These are phyloP conservation scores for Rotaria magnacalcarata DNA, from an alignment of 2,888 invertebrate genomes.

Conservation along the genomic window DNA sequence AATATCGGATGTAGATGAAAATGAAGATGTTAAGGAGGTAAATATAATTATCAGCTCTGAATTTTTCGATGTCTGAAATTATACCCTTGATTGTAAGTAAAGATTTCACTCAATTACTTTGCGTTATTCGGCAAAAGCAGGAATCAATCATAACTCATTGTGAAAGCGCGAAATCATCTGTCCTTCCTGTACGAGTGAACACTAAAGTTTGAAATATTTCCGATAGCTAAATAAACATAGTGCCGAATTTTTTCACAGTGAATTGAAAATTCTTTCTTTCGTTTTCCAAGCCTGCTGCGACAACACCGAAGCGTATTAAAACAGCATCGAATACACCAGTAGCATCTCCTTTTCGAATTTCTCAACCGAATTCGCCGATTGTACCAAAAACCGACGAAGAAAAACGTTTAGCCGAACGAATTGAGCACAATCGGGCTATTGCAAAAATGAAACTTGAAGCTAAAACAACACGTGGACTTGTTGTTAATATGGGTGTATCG, in stretches of 20 bases:
- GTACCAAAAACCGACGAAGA: neutral
- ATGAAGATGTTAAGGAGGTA: neutral
- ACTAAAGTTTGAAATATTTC: no score
- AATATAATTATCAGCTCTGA: neutral
- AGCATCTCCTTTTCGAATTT: neutral
- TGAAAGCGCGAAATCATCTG: no score
- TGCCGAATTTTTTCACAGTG: no score
- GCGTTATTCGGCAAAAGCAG: no score
- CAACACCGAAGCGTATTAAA: neutral
- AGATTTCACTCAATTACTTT: no score
- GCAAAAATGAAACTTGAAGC: neutral
- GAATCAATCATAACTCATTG: no score
- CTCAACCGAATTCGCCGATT: neutral
- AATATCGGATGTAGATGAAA: constrained; percentile 8
- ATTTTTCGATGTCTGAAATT: no score
- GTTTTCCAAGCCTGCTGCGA: neutral
- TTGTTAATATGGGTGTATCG: neutral
- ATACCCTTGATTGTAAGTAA: no score
- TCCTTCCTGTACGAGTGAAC: no score
- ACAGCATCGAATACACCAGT: constrained; percentile 7
- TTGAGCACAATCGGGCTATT: neutral
- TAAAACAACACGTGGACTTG: neutral
- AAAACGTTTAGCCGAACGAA: neutral
- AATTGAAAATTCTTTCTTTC: no score
- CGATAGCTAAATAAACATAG: no score